These are phyloP conservation scores for Uloborus plumipes DNA, from an alignment of 2,888 invertebrate species.

Conservation along the genomic window DNA sequence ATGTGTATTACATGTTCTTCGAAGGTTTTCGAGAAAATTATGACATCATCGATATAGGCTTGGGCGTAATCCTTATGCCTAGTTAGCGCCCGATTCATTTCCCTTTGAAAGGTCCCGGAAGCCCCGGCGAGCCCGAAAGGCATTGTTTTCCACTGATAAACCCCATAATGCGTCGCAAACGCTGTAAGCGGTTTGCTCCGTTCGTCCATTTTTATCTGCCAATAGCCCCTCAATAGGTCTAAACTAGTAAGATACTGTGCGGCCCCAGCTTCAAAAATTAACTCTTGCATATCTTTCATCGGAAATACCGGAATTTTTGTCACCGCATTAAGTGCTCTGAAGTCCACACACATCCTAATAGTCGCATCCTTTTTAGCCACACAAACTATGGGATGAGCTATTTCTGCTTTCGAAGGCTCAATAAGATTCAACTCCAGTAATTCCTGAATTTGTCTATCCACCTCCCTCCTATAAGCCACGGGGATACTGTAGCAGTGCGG, in stretches of 20 bases:
- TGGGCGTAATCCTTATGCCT: no score
- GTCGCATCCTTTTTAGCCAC: slow-evolving; percentile 21
- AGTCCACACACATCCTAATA: slow-evolving; percentile 13
- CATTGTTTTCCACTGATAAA: slow-evolving; percentile 7
- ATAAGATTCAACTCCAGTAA: neutral
- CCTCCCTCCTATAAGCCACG: no score
- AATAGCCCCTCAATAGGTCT: slow-evolving; percentile 3
- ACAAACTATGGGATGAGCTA: slow-evolving; percentile 13
- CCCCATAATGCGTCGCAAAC: slow-evolving; percentile 8
- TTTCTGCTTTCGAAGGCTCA: neutral
- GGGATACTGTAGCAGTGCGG: no score
- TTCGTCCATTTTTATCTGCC: slow-evolving; percentile 13
- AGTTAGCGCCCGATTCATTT: neutral
- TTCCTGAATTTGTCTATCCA: neutral
- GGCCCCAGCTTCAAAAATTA: slow-evolving; percentile 11
- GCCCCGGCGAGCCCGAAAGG: no score
- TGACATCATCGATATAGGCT: slow-evolving; percentile 15
- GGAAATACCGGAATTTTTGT: neutral
- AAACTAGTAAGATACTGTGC: slow-evolving; percentile 10
- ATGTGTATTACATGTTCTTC: neutral
- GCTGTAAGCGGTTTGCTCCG: neutral
- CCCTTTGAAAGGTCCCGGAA: slow-evolving; percentile 12
- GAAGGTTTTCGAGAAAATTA: no score
- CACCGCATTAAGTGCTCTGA: slow-evolving; percentile 8
- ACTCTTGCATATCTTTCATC: slow-evolving; percentile 12